A percentile compares a stretch with the other conserved stretches of the same genome.
These are phyloP conservation scores for Ophioninae sp. DNA, from an alignment of 2,888 invertebrate genomes.

Conservation along the genomic window DNA sequence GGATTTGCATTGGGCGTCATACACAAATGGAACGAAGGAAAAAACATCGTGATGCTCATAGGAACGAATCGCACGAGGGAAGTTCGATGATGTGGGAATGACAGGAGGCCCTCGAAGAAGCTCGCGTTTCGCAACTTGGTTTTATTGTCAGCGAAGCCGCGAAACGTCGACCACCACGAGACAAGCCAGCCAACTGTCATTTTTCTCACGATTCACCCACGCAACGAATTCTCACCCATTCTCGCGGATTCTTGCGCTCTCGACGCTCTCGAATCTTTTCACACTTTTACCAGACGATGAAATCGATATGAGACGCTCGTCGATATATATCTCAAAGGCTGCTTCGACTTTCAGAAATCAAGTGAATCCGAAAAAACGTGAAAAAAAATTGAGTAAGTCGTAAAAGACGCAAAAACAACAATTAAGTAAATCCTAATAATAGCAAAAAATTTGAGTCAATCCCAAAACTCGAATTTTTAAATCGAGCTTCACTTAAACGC, in stretches of 20 bases:
- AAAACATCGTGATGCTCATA: neutral
- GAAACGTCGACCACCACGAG: conserved; percentile 77
- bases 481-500: too few species aligned
- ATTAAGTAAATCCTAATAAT: too few species aligned
- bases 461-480: too few species aligned
- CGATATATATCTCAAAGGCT: conserved; percentile 18
- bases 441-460: too few species aligned
- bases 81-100: conserved; percentile 36
- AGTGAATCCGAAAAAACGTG: neutral
- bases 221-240: conserved; percentile 64
- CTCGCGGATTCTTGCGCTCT: conserved; percentile 66
- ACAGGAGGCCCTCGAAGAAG: conserved; percentile 59
- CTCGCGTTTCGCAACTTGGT: conserved; percentile 71
- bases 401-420: too few species aligned
- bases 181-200: conserved; percentile 76
- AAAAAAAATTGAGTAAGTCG: neutral
- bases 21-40: neutral
- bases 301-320: conserved; percentile 54
- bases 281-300: conserved; percentile 54
- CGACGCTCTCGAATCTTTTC: conserved; percentile 58
- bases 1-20: neutral
- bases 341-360: conserved; percentile 33
- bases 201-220: conserved; percentile 76
- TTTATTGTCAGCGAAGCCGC: conserved; percentile 75
- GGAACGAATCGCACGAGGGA: conserved; percentile 7